Evolutionary conservation across 2,888 invertebrate species (phyloP).

Genomic region (Diarsia brunnea): DNA sequence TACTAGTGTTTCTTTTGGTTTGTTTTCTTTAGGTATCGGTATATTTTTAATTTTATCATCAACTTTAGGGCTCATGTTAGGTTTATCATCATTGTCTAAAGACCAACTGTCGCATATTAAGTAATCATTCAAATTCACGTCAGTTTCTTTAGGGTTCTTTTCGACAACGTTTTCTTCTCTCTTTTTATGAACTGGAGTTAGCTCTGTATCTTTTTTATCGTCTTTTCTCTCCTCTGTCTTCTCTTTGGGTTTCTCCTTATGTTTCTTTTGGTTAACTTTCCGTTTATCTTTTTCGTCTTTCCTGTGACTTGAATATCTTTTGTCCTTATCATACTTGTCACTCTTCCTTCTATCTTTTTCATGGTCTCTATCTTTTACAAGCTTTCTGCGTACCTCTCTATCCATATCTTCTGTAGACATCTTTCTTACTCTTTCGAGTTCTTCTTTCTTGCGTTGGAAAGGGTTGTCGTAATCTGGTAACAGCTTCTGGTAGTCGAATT

Average conservation of each 20-base stretch:
- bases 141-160: slow-evolving; percentile 77
- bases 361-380: slow-evolving; percentile 47
- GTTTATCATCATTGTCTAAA: slow-evolving; percentile 85
- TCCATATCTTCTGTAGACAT: slow-evolving; percentile 66
- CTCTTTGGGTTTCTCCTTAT: slow-evolving; percentile 67
- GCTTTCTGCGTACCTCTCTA: slow-evolving; percentile 52
- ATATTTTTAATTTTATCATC: slow-evolving; percentile 71
- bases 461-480: slow-evolving; percentile 87
- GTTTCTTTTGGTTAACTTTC: slow-evolving; percentile 64
- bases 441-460: slow-evolving; percentile 84
- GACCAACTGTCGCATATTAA: slow-evolving; percentile 89
- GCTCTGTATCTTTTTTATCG: slow-evolving; percentile 38
- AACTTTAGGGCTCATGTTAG: slow-evolving; percentile 76
- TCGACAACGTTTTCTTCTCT: slow-evolving; percentile 66
- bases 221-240: slow-evolving; percentile 63
- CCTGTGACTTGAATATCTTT: slow-evolving; percentile 59
- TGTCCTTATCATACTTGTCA: slow-evolving; percentile 68
- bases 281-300: slow-evolving; percentile 64
- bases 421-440: slow-evolving; percentile 64
- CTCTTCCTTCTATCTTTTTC: slow-evolving; percentile 61
- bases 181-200: slow-evolving; percentile 33
- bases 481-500: slow-evolving; percentile 86
- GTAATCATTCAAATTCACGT: slow-evolving; percentile 85
- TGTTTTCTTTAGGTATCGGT: slow-evolving; percentile 60
- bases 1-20: slow-evolving; percentile 65